Conservation (phyloP, 2,888 invertebrate genomes). For the Odiellus spinosus region DNA sequence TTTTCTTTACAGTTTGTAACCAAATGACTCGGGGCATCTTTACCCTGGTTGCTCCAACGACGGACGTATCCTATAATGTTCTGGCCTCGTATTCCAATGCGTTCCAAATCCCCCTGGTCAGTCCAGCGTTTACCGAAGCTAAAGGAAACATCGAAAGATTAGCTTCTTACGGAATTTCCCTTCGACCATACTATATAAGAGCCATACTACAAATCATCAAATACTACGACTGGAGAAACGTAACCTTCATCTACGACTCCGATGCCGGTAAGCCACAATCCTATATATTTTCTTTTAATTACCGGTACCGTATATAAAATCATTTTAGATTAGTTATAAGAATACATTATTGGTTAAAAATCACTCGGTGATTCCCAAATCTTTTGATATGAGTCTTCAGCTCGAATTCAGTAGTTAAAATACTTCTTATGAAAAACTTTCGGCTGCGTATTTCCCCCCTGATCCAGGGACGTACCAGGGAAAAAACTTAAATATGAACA, state of each 20-base stretch:
- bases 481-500: no score
- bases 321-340: no score
- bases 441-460: no score
- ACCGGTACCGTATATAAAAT: no score
- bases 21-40: constrained; percentile 77
- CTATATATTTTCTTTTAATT: no score
- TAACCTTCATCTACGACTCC: constrained; percentile 78
- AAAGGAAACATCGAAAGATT: constrained; percentile 7
- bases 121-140: constrained; percentile 15
- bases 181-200: constrained; percentile 88
- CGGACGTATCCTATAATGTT: constrained; percentile 85
- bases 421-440: no score
- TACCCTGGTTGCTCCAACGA: constrained; percentile 77
- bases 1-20: constrained; percentile 69
- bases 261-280: constrained; percentile 54
- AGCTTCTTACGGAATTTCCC: constrained; percentile 27
- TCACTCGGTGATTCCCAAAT: no score
- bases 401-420: no score
- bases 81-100: constrained; percentile 86
- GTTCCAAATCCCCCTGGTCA: constrained; percentile 43
- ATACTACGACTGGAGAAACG: constrained; percentile 75
- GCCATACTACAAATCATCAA: constrained; percentile 88
- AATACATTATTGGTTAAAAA: no score
- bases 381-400: no score
- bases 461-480: no score